A percentile compares a stretch with the other conserved stretches of the same genome.
These are phyloP conservation scores for Mayetiola destructor DNA, from an alignment of 2,888 invertebrate genomes.

Conservation along the genomic window DNA sequence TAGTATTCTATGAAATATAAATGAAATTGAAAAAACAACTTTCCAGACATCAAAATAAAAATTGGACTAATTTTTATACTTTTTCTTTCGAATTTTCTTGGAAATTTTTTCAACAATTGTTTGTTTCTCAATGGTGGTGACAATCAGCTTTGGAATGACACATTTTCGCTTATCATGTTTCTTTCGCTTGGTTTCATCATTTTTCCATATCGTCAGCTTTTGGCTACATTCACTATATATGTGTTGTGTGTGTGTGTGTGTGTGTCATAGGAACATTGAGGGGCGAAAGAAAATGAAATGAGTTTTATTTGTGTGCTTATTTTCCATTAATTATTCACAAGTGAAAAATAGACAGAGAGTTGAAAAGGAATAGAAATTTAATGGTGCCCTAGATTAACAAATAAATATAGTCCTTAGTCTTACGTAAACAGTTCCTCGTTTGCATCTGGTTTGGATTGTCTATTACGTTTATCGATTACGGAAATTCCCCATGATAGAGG, in stretches of 20 bases:
- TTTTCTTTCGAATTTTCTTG: constrained; percentile 6
- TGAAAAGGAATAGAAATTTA: too few species aligned
- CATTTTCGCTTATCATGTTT: constrained; percentile 4
- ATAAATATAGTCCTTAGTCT: too few species aligned
- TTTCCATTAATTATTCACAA: too few species aligned
- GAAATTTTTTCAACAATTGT: neutral
- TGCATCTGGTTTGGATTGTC: constrained; percentile 36
- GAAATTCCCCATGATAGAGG: constrained; percentile 56
- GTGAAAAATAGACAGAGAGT: too few species aligned
- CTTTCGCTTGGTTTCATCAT: neutral
- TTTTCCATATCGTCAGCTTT: constrained; percentile 2
- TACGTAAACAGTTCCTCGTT: constrained; percentile 45
- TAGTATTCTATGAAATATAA: neutral
- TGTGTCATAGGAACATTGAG: too few species aligned
- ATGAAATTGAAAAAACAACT: neutral
- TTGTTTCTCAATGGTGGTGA: neutral
- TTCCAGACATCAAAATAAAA: neutral
- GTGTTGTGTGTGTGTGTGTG: too few species aligned
- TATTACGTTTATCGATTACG: constrained; percentile 36
- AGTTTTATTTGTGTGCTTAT: too few species aligned
- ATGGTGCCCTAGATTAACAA: too few species aligned
- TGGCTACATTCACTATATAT: constrained; percentile 9
- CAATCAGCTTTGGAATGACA: neutral
- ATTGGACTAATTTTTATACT: constrained; percentile 7
- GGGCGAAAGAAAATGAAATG: too few species aligned